Base-by-base conservation (phyloP, 2,888 invertebrate genomes). In the Chymomyza procnemis region DNA sequence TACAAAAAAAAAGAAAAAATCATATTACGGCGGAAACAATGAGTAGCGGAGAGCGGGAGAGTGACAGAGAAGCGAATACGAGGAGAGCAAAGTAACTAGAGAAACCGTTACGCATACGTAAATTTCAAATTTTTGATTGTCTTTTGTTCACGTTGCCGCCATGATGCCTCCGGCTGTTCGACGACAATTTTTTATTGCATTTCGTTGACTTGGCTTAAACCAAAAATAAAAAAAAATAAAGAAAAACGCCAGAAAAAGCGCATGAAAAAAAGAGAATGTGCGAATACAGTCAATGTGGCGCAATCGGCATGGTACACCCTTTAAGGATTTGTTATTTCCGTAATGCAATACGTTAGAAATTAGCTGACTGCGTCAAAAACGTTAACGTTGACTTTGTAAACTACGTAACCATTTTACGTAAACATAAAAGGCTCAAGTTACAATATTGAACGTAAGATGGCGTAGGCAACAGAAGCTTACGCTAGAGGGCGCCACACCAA, bases 51-150 rank as follows among this genome's bases (percentile, higher is more conserved):
- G 5, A 14, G 19, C 22, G 48, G 2, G 8, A 9, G 26, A 41
- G 30, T 14, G 30, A 52, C 16, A 21, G 22, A 46, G 52, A 16
- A 30, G 19, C 14, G 46, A 34, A 21, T 64, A 67, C 66, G 62
- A 69, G 75, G 69, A 78, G 3, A 16, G 52, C 52, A 1, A 54
- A 21, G 14, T 18, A 18, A 50, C 76, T 72, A 75, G 78, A 65
- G 75, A 78, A 73, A 72, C 69, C 68, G 75, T 81, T 73, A 86
- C 81, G 86, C 84, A 86, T 81, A 84, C 75, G 81, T 76, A 79
- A 84, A 83, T 86, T 73, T 81, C 79, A 84, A 84, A 75, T 79
- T 81, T 73, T 66, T 74, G 66, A 74, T 71, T 74, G 71, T 85
- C 81, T 78, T 58, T 62, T 47, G 46, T 26, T 50, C 48, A 12